Evolutionary conservation across 2,797 vertebrate genomes (phyloP), one percentile per base, ranked within the genome.

Genomic region (Phoeniculus purpureus): DNA sequence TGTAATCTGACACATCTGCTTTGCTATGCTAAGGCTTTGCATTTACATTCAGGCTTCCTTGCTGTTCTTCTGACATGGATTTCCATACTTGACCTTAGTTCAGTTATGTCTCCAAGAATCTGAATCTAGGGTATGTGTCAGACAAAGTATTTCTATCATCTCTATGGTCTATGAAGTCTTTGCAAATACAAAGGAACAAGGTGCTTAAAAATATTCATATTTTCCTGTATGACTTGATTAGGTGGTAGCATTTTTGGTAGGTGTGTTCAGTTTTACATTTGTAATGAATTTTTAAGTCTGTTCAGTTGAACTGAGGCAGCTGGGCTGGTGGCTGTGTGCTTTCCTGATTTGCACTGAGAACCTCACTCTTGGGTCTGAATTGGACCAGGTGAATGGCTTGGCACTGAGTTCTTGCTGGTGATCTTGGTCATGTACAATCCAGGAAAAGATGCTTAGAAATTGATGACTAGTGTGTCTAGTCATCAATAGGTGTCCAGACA

Each of bases 11-110:
- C 29, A 34, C 0, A 0, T 61, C 71, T 88, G 47, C 67, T 81
- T 81, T 77, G 2, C 66, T 65, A 32, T 47, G 29, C 70, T 87
- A 15, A 56, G 72, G 59, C 79, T 87, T 60, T 60, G 15, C 26
- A 12, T 84, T 70, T 31, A 32, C 51, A 59, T 86, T 61, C 65
- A 47, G 45, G 7, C 19, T 76, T 37, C 55, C 22, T 56, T 76
- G 71, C 34, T 32, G 25, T 78, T 76, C 56, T 78, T 90, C 64
- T 62, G n/a, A 22, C 83, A 78, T 68, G 93, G 45, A 68, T 91
- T 93, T 89, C 81, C 27, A n/a, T 73, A 50, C 66, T 50, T 87
- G 73, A 85, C 66, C 32, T 92, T 81, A 87, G 83, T 87, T 94
- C 87, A 12, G 6, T 68, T 74, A 43, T 32, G 22, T 87, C 37